These are phyloP conservation scores for Scolopax mira DNA, from an alignment of 2,113 vertebrate species.

Conservation along the genomic window DNA sequence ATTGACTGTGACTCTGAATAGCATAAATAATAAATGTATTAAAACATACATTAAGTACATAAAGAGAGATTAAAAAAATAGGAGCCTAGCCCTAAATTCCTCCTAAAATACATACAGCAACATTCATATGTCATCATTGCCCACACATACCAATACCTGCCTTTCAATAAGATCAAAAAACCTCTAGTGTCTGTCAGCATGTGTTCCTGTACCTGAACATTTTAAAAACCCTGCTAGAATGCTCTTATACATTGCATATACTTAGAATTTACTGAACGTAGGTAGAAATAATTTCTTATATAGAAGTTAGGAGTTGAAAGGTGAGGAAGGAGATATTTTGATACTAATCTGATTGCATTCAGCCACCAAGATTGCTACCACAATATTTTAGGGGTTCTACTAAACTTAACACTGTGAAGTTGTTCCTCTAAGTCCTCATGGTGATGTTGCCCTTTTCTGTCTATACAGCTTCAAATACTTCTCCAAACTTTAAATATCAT, in stretches of 20 bases:
- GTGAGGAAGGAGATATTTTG: neutral
- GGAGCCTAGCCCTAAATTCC: neutral
- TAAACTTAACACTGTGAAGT: neutral
- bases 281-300: neutral
- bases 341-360: slow-evolving; percentile 20
- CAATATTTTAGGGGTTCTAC: neutral
- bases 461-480: neutral
- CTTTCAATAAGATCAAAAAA: neutral
- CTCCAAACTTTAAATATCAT: neutral
- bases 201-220: neutral
- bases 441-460: neutral
- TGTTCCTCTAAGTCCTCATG: neutral
- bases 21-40: neutral
- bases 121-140: neutral
- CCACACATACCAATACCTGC: neutral
- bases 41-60: neutral
- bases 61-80: neutral
- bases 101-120: neutral
- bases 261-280: slow-evolving; percentile 2
- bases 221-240: neutral
- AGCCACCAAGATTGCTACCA: neutral
- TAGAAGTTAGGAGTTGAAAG: neutral
- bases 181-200: neutral
- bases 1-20: accelerated
- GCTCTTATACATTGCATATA: neutral